These are phyloP conservation scores for Dicrostonyx torquatus DNA, from an alignment of 2,797 vertebrate species.

Conservation along the genomic window DNA sequence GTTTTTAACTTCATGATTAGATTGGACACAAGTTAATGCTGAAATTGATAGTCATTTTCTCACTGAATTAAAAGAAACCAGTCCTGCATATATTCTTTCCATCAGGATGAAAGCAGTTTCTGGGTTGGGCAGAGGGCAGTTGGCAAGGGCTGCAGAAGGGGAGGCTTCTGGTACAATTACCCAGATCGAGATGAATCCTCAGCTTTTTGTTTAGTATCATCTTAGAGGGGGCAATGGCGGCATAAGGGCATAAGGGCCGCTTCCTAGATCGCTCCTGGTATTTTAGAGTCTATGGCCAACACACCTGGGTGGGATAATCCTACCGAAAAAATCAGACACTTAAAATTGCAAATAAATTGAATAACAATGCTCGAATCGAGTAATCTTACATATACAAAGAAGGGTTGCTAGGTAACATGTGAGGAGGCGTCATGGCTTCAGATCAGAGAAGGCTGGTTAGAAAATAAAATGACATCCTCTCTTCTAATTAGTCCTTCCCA, in stretches of 20 bases:
- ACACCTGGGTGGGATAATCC: constrained; percentile 44
- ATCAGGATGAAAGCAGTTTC: constrained; percentile 78
- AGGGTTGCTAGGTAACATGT: constrained; percentile 82
- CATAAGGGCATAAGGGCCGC: not conserved
- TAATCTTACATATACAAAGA: constrained; percentile 81
- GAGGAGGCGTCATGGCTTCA: constrained; percentile 78
- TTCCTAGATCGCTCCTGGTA: constrained; percentile 43
- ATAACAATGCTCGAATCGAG: constrained; percentile 78
- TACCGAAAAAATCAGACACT: constrained; percentile 65
- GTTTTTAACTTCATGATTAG: constrained; percentile 77
- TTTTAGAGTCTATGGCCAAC: constrained; percentile 56
- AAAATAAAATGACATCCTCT: constrained; percentile 82
- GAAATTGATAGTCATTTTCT: constrained; percentile 79
- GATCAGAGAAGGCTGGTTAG: constrained; percentile 81
- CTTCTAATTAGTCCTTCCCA: constrained; percentile 82
- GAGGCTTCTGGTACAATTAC: constrained; percentile 45
- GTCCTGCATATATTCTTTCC: constrained; percentile 78
- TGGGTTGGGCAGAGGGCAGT: constrained; percentile 51
- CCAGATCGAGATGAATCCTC: constrained; percentile 50
- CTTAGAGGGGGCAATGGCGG: not conserved
- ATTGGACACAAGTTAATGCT: constrained; percentile 77
- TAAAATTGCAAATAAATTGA: constrained; percentile 80
- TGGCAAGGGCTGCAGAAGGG: constrained; percentile 48
- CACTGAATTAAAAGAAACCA: constrained; percentile 71
- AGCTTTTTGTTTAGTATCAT: constrained; percentile 60